Conservation (phyloP, 53 echinoderm and acorn worm species). For the Zoroaster sp. region DNA sequence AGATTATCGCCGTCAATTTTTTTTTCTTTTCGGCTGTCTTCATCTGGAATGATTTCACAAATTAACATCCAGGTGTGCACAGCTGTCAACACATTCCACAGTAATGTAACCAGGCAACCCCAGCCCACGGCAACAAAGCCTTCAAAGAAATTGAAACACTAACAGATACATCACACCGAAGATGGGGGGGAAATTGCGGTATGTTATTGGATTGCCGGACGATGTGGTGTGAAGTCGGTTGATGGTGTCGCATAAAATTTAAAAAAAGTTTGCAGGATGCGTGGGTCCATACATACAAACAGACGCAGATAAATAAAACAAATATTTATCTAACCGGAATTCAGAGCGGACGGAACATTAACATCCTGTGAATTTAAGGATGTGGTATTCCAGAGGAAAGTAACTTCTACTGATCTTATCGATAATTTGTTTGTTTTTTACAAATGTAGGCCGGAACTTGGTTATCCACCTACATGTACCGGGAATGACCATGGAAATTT, state of each 20-base stretch:
- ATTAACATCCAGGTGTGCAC: constrained; percentile 10
- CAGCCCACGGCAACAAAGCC: not conserved
- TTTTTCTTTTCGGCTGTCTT: not conserved
- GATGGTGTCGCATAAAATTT: too few species aligned
- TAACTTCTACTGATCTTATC: not conserved
- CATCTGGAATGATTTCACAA: not conserved
- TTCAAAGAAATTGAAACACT: not conserved
- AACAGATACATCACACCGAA: not conserved
- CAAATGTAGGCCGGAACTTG: too few species aligned
- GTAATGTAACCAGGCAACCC: not conserved
- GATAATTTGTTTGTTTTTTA: too few species aligned
- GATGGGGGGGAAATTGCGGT: too few species aligned
- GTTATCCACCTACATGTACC: too few species aligned
- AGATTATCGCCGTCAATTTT: too few species aligned
- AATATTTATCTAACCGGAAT: not conserved
- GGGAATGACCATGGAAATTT: too few species aligned
- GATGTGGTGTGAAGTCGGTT: not conserved
- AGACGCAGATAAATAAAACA: not conserved
- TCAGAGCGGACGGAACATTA: not conserved
- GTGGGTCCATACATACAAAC: too few species aligned
- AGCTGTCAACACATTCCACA: constrained; percentile 30
- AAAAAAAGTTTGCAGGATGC: too few species aligned
- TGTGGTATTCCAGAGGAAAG: not conserved
- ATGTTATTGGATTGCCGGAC: not conserved
- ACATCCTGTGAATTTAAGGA: not conserved